Percentiles rank a stretch among this genome's conserved stretches.
These are phyloP conservation scores for Cinara cedri DNA, from an alignment of 2,888 invertebrate species.

Conservation along the genomic window DNA sequence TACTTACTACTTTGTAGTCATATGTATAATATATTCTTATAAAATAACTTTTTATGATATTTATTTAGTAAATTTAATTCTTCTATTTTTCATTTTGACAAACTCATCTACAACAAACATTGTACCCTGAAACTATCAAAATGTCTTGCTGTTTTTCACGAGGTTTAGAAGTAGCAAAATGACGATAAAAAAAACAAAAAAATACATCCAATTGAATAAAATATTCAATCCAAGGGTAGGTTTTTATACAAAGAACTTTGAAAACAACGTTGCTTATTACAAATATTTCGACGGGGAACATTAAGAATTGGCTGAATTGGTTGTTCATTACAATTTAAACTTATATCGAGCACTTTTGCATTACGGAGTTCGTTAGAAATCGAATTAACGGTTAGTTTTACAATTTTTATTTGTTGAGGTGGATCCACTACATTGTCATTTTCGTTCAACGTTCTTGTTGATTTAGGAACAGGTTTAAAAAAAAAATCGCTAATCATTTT, in stretches of 20 bases:
- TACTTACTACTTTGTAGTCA: too few species aligned
- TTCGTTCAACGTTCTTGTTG: neutral
- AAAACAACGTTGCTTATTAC: too few species aligned
- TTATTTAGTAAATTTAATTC: too few species aligned
- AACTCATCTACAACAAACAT: too few species aligned
- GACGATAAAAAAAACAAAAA: conserved; percentile 20
- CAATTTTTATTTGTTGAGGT: neutral
- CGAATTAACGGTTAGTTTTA: neutral
- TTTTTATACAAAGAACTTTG: too few species aligned
- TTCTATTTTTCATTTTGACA: too few species aligned
- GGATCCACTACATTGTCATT: neutral
- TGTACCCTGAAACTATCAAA: conserved; percentile 10
- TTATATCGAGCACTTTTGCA: neutral
- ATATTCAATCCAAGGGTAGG: neutral
- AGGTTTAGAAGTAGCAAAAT: conserved; percentile 21
- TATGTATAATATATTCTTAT: too few species aligned
- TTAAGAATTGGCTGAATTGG: neutral
- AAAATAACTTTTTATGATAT: too few species aligned
- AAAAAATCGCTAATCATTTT: too few species aligned
- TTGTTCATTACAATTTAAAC: neutral
- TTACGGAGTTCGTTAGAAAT: neutral
- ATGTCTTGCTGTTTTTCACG: conserved; percentile 17
- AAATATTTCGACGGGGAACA: neutral
- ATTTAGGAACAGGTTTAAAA: neutral
- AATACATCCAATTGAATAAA: conserved; percentile 20